Percentiles rank a stretch among this genome's conserved stretches.
These are phyloP conservation scores for Sminthurinus aureus DNA, from an alignment of 2,888 invertebrate species.

Conservation along the genomic window DNA sequence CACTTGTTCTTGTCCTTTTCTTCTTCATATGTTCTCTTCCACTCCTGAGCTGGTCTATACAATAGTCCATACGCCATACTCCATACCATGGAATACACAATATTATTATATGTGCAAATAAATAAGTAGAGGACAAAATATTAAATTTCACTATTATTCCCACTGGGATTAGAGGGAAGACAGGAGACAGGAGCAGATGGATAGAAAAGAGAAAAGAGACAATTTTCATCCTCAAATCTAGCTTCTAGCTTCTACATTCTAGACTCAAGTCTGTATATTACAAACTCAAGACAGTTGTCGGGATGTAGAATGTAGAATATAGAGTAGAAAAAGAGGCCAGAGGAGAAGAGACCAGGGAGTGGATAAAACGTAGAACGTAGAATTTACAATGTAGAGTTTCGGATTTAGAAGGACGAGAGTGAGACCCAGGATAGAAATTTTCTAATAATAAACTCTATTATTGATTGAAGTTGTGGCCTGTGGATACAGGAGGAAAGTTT, in stretches of 20 bases:
- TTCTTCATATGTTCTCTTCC: too few species aligned
- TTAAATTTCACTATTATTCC: constrained; percentile 6
- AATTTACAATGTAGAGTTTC: too few species aligned
- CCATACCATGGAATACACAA: too few species aligned
- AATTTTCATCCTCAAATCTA: too few species aligned
- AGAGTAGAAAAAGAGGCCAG: not conserved
- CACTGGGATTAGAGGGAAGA: not conserved
- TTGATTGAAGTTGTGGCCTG: not conserved
- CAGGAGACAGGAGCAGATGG: not conserved
- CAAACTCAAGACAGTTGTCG: too few species aligned
- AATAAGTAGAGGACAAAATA: not conserved
- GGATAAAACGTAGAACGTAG: too few species aligned
- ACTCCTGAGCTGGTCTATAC: too few species aligned
- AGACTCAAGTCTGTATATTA: too few species aligned
- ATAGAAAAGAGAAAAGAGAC: too few species aligned
- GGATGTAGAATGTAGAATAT: not conserved
- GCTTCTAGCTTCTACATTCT: too few species aligned
- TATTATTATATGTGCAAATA: not conserved
- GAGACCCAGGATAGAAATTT: not conserved
- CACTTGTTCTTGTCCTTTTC: not conserved
- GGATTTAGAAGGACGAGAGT: too few species aligned
- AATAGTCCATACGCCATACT: too few species aligned
- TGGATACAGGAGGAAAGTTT: not conserved
- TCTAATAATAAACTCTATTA: not conserved
- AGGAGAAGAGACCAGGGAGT: not conserved